phyloP scores from a whole-genome alignment of 2,113 vertebrate genomes.

The Limanda limanda region DNA sequence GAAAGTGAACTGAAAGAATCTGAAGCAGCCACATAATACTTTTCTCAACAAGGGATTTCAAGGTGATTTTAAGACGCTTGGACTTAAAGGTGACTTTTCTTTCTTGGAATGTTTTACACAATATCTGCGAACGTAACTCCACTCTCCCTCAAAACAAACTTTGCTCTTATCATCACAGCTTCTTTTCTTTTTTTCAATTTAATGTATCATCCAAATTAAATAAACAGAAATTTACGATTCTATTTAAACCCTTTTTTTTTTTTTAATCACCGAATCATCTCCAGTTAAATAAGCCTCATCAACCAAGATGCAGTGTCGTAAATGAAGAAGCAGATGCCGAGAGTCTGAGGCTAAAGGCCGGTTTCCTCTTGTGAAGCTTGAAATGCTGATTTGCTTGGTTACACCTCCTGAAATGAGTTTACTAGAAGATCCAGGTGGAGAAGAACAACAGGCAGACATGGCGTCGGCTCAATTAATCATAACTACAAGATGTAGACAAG shows the following conservation, averaged over 20 bases:
- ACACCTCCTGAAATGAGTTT: neutral
- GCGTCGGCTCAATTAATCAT: constrained; percentile 28
- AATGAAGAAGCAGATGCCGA: neutral
- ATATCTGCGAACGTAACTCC: neutral
- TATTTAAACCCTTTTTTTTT: neutral
- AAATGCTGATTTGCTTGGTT: neutral
- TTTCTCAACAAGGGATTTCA: neutral
- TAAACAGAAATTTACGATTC: constrained; percentile 4
- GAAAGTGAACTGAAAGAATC: neutral
- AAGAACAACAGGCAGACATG: constrained; percentile 5
- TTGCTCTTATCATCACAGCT: neutral
- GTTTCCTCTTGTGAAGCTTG: neutral
- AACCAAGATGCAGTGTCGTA: neutral
- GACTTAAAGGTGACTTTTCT: neutral
- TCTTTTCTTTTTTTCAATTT: neutral
- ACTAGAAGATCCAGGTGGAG: constrained; percentile 20
- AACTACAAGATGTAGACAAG: neutral
- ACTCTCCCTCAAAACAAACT: neutral
- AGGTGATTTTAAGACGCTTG: too few species aligned
- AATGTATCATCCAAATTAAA: neutral
- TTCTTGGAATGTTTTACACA: neutral
- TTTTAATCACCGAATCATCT: constrained; percentile 28
- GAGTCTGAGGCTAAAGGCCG: neutral
- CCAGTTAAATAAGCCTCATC: constrained; percentile 22
- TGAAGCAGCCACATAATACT: neutral